phyloP scores from a whole-genome alignment of 2,797 vertebrate genomes.

The Alectoris magna region DNA sequence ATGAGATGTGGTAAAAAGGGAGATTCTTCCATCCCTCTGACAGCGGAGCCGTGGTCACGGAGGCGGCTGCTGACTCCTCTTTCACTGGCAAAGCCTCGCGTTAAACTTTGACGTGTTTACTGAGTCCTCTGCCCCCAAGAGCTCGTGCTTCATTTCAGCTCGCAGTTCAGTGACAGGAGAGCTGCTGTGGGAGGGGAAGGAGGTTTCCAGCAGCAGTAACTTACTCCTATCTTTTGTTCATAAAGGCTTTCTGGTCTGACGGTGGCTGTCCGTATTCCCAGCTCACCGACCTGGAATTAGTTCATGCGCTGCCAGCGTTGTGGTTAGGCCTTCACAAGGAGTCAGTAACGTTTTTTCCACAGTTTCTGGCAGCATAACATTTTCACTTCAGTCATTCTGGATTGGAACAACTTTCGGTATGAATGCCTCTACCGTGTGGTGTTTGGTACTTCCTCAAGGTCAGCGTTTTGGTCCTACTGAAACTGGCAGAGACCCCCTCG shows the following conservation, averaged over 20 bases:
- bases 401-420: background rate
- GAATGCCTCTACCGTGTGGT: background rate
- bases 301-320: background rate
- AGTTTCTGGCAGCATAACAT: background rate
- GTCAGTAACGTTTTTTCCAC: conserved; percentile 18
- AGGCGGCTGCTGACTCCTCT: background rate
- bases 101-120: background rate
- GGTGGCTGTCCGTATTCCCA: background rate
- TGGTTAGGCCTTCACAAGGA: background rate
- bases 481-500: background rate
- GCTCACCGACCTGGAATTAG: background rate
- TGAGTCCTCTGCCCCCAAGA: background rate
- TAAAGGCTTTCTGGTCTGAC: background rate
- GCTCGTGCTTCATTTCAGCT: background rate
- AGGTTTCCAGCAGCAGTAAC: background rate
- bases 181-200: background rate
- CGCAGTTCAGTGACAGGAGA: background rate
- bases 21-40: background rate
- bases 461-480: background rate
- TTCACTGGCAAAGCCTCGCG: background rate
- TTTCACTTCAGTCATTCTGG: background rate
- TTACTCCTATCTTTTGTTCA: background rate
- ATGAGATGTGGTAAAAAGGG: background rate
- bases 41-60: background rate
- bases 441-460: background rate